Percentiles rank a stretch among this genome's conserved stretches.
Evolutionary conservation across 1,140 invertebrate species (phyloP).

Genomic region (Camponotus pennsylvanicus): DNA sequence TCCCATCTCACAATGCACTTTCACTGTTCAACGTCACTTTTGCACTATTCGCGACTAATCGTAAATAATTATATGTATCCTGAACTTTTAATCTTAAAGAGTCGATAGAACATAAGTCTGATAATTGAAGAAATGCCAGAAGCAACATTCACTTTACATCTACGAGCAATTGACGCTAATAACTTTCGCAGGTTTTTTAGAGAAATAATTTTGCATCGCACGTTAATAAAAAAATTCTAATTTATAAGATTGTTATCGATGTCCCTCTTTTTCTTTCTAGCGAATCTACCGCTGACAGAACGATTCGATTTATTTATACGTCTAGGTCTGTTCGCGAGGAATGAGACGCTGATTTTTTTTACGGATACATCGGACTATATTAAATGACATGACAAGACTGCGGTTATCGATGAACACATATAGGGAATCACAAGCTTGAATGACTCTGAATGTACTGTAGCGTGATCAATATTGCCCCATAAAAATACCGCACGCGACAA

Average conservation of each 20-base stretch:
- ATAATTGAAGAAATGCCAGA: not conserved
- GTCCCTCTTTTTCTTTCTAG: not conserved
- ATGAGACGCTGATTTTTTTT: not conserved
- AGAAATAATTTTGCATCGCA: not conserved
- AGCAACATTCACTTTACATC: not conserved
- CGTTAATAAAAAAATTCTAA: not conserved
- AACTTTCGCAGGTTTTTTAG: not conserved
- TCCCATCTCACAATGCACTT: slow-evolving; percentile 11
- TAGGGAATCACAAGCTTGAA: slow-evolving; percentile 40
- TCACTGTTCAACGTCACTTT: slow-evolving; percentile 39
- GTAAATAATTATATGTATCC: not conserved
- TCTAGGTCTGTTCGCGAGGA: not conserved
- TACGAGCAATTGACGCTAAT: not conserved
- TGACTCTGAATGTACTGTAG: slow-evolving; percentile 37
- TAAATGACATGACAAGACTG: slow-evolving; percentile 4
- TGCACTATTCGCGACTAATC: slow-evolving; percentile 15
- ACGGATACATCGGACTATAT: not conserved
- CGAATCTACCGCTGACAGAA: not conserved
- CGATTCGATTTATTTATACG: not conserved
- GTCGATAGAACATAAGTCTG: not conserved
- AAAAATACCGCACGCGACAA: slow-evolving; percentile 46
- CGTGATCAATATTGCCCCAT: slow-evolving; percentile 42
- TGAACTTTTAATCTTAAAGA: slow-evolving; percentile 6
- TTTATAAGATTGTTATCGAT: not conserved
- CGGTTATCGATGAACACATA: slow-evolving; percentile 51